Evolutionary conservation across 92 coral and sea anemone genomes (phyloP).

Genomic region (Meandrina meandrites): DNA sequence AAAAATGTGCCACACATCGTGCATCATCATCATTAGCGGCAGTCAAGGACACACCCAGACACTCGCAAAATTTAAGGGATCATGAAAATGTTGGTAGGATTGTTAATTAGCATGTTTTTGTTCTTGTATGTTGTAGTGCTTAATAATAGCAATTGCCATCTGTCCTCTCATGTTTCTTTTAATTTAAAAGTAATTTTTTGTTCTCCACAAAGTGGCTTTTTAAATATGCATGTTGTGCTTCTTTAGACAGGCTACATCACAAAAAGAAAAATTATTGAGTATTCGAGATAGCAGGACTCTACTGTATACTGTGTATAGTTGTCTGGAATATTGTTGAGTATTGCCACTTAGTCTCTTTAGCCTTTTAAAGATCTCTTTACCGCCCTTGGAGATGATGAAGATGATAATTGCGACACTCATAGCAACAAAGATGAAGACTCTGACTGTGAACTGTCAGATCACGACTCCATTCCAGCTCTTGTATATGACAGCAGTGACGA

Average conservation of each 20-base stretch:
- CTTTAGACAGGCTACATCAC: background rate
- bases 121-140: background rate
- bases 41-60: background rate
- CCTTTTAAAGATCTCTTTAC: background rate
- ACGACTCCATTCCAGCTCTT: conserved; percentile 28
- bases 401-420: background rate
- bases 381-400: conserved; percentile 8
- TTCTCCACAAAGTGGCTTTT: background rate
- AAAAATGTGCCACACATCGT: background rate
- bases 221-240: background rate
- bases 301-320: too few relatives aligned
- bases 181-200: too few relatives aligned
- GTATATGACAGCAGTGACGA: conserved; percentile 36
- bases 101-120: background rate
- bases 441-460: conserved; percentile 9
- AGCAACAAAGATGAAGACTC: background rate
- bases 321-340: too few relatives aligned
- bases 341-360: background rate
- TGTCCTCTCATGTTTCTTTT: background rate
- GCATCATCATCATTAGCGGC: background rate
- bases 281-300: too few relatives aligned
- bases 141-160: too few relatives aligned
- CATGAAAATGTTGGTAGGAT: background rate
- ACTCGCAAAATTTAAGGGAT: background rate
- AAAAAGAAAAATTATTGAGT: too few relatives aligned